Conservation (phyloP, 2,797 vertebrate species). For the Eulemur mongoz region DNA sequence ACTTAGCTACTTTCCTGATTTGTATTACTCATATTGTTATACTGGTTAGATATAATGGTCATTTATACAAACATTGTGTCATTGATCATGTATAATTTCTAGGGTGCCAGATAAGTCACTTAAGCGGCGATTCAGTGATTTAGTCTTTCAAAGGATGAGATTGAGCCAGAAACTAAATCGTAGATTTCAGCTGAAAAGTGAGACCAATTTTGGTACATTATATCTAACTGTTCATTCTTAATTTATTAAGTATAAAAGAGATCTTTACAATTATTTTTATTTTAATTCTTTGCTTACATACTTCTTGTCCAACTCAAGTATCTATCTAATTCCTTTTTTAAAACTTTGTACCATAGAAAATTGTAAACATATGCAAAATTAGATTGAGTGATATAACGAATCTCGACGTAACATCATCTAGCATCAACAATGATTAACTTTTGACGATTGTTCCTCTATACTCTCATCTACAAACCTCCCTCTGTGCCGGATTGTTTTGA, state of each 20-base stretch:
- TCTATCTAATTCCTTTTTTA: not conserved
- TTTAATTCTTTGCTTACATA: slow-evolving; percentile 39
- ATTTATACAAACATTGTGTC: not conserved
- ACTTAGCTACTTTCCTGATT: not conserved
- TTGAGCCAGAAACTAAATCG: not conserved
- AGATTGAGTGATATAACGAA: not conserved
- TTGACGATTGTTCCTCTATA: not conserved
- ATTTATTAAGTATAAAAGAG: slow-evolving; percentile 24
- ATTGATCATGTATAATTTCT: not conserved
- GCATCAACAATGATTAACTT: not conserved
- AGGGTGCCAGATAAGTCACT: not conserved
- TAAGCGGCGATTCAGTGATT: not conserved
- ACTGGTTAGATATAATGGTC: not conserved
- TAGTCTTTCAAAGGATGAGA: not conserved
- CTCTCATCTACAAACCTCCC: not conserved
- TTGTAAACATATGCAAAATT: not conserved
- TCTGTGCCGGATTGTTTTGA: not conserved
- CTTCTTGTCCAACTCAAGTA: slow-evolving; percentile 14
- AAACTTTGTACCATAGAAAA: not conserved
- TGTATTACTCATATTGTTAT: not conserved
- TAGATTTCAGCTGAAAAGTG: not conserved
- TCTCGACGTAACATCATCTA: not conserved
- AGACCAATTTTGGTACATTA: not conserved
- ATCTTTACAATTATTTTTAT: slow-evolving; percentile 44
- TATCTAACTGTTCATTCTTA: not conserved